Base-by-base conservation (phyloP, 2,888 invertebrate species). In the Andrena marginata region DNA sequence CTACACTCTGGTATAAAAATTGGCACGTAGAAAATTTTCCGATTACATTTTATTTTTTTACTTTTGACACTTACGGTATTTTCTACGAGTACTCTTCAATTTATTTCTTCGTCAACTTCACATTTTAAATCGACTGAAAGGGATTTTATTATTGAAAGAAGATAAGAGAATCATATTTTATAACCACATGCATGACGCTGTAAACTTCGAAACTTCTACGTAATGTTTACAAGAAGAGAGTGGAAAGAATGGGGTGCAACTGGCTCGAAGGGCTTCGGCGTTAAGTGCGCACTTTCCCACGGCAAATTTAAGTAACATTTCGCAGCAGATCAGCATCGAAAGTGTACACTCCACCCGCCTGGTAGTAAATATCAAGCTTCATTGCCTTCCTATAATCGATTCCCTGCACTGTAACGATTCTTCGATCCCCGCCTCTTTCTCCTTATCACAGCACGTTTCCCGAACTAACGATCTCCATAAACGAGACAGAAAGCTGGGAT, bases 371-470 rank as follows among this genome's bases (percentile, higher is more conserved):
- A 62, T 65, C 56, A 54, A 20, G 31, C 71, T 68, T 72, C 64
- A 80, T 59, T 68, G 63, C 54, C 35, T 60, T 23, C n/a, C 62
- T 65, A 4, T 63, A 67, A 80, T 80, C 63, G 80, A 80, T 80
- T 70, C 31, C 33, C 31, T 10, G 4, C 26, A 33, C 16, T 35
- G 35, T 49, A 49, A 59, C 16, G 49, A 60, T 69, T 48, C 48
- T 42, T 56, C 74, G 10, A 68, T 48, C 42, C 33, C 1, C 29
- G 1, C 23, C 23, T 2, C 42, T 13, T 16, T 42, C 16, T 10
- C 26, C 23, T 56, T 23, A 56, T 56, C 56, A 23, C 56, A 56
- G 23, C 56, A 23, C 56, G 56, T 56, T 56, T 56, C 26, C 56
- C 13, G 42, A 42, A 42, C 16, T 42, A 42, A 42, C 42, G 42